Evolutionary conservation across 1,140 invertebrate genomes (phyloP), one percentile per base, ranked within the genome.

Genomic region (Pseudomyrmex sp.): DNA sequence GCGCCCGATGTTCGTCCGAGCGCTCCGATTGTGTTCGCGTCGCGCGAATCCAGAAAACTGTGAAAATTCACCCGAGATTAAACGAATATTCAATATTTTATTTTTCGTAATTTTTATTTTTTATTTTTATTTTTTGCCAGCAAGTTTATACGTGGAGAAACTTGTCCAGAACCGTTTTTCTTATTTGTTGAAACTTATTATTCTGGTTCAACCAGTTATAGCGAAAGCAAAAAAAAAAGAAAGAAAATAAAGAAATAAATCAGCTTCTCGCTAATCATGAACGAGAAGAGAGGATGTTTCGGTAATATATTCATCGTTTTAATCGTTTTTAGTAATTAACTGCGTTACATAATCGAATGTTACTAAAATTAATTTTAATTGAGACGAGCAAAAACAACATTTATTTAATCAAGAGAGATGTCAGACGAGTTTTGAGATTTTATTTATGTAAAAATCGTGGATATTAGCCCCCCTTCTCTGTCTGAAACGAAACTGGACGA

Each of bases 401-500:
- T 65, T 23, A 44, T 70, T 79, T 48, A 3, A 9, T 15, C 8
- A 18, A 44, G 54, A 70, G 18, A 18, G 48, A 63, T 35, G 13
- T 5, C 20, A 35, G 15, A 65, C 44, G 20, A 79, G 50, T 79
- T 79, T 69, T 7, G 2, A 35, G 13, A 20, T 69, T 70, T 66
- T 79, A 79, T 79, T 70, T 70, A 79, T 46, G 52, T 58, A 77
- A 77, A 61, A 79, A 69, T 9, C 9, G 13, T 15, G 20, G 48
- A 23, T 9, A 52, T 10, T 35, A 58, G 44, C 12, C 18, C 35
- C 35, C 5, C 35, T 35, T 35, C 5, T 35, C 5, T 35, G 35
- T 35, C 5, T 35, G 35, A 35, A 2, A 35, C 5, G 0, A 35
- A 72, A 80, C 76, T 61, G 76, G 63, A 56, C 52, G 59, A 69